These are phyloP conservation scores for Stichodactyla helianthus DNA, from an alignment of 64 coral and sea anemone genomes.

Conservation along the genomic window DNA sequence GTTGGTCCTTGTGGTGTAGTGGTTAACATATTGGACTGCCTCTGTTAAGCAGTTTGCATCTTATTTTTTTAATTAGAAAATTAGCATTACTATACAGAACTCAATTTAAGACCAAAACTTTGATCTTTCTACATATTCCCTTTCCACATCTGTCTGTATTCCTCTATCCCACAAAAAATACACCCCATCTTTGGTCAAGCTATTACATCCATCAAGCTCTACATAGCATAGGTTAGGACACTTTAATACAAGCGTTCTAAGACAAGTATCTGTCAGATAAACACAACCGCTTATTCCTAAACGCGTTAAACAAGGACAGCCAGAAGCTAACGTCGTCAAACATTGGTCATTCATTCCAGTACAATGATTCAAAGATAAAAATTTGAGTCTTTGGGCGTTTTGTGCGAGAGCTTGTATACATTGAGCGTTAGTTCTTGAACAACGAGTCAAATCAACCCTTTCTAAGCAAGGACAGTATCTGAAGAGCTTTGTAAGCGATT, in stretches of 20 bases:
- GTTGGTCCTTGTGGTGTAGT: too few relatives aligned
- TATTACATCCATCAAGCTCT: background rate
- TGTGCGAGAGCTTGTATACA: background rate
- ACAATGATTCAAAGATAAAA: background rate
- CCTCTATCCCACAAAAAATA: slow-evolving; percentile 2
- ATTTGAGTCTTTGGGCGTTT: background rate
- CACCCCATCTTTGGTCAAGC: slow-evolving; percentile 10
- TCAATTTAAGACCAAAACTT: slow-evolving; percentile 12
- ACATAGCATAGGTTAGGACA: background rate
- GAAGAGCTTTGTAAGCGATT: background rate
- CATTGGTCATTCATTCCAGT: background rate
- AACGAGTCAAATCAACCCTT: background rate
- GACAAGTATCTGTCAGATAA: background rate
- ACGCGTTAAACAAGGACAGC: background rate
- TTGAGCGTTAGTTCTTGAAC: background rate
- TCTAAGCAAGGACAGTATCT: background rate
- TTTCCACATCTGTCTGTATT: background rate
- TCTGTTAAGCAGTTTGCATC: too few relatives aligned
- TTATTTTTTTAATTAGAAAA: too few relatives aligned
- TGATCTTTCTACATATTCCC: background rate
- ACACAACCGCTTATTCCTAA: background rate
- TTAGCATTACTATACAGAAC: too few relatives aligned
- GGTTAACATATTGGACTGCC: too few relatives aligned
- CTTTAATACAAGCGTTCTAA: background rate
- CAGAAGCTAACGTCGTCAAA: background rate